Percentiles rank a stretch among this genome's conserved stretches.
Evolutionary conservation across 2,888 invertebrate species (phyloP).

Genomic region (Halictus quadricinctus): DNA sequence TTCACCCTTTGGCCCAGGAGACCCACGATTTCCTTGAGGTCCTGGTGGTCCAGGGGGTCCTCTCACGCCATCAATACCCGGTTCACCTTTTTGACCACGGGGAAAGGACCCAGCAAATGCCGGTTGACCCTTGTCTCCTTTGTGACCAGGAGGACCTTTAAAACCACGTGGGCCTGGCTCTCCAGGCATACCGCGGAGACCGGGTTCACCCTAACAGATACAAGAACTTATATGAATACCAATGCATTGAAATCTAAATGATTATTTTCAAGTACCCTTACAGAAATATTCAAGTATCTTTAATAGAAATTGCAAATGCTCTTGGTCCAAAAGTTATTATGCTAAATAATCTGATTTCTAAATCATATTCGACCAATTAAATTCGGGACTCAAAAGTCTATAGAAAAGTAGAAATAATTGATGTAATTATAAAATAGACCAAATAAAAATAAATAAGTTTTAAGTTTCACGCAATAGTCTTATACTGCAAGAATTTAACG

Average conservation of each 20-base stretch:
- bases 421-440: too few relatives aligned
- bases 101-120: constrained; percentile 88
- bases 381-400: too few relatives aligned
- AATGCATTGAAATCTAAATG: background rate
- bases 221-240: background rate
- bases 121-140: constrained; percentile 92
- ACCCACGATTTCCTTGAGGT: constrained; percentile 85
- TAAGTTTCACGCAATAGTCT: too few relatives aligned
- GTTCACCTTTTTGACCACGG: constrained; percentile 94
- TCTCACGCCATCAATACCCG: constrained; percentile 89
- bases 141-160: constrained; percentile 86
- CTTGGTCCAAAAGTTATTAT: too few relatives aligned
- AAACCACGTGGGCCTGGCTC: constrained; percentile 90
- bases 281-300: too few relatives aligned
- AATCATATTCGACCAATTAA: too few relatives aligned
- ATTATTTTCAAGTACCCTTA: background rate
- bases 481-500: too few relatives aligned
- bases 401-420: too few relatives aligned
- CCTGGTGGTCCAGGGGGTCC: constrained; percentile 88
- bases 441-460: too few relatives aligned
- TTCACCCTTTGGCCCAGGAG: constrained; percentile 86
- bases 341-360: too few relatives aligned
- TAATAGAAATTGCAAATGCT: too few relatives aligned
- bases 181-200: constrained; percentile 88
- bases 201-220: constrained; percentile 86